A percentile compares a stretch with the other conserved stretches of the same genome.
These are phyloP conservation scores for human (Homo sapiens) DNA, from an alignment of 2,113 vertebrate genomes.

Conservation along the genomic window GRCh38 chr5:141535501-141536000, in stretches of 20 bases:
- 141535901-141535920: conserved; percentile 1
- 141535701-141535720: background rate
- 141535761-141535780: background rate
- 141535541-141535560: background rate
- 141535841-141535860: background rate
- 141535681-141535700: background rate
- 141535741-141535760: background rate
- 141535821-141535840: background rate
- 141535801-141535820: background rate
- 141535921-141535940: background rate
- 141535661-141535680: background rate
- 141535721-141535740: background rate
- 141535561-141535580: conserved; percentile 1
- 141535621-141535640: background rate
- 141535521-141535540: background rate
- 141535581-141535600: background rate
- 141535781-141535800: background rate
- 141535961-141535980: background rate
- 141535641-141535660: background rate
- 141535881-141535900: background rate
- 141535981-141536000: conserved; percentile 14
- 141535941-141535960: background rate
- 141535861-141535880: background rate
- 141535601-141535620: background rate
- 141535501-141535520: background rate